Percentiles rank a stretch among this genome's conserved stretches.
phyloP scores from a whole-genome alignment of 2,888 invertebrate species.

The Mesodorylaimus sp. region DNA sequence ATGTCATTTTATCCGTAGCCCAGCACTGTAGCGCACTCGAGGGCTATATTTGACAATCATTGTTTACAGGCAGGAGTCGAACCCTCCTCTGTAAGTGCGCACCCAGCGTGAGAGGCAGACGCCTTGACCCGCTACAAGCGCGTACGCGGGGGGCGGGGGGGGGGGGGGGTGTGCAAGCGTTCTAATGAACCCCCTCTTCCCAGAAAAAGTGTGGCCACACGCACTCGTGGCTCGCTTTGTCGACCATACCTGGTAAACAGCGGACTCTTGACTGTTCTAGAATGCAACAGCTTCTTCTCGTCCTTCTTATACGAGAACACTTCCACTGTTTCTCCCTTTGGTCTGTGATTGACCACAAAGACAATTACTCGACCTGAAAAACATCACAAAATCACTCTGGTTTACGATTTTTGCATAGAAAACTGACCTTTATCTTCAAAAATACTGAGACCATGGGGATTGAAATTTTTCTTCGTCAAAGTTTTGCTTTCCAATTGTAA shows the following conservation, averaged over 20 bases:
- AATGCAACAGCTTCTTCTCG: constrained; percentile 5
- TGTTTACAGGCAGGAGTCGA: no score
- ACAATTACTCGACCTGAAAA: constrained; percentile 3
- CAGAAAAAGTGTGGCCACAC: no score
- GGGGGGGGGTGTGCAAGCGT: no score
- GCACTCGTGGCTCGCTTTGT: no score
- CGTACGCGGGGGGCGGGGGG: no score
- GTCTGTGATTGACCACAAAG: constrained; percentile 10
- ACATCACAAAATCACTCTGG: background rate
- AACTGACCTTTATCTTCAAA: constrained; percentile 1
- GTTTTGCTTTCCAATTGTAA: background rate
- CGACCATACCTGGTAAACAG: constrained; percentile 4
- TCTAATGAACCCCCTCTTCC: no score
- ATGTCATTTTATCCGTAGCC: no score
- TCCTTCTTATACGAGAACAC: constrained; percentile 8
- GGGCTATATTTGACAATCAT: no score
- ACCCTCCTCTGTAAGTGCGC: no score
- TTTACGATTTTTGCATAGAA: background rate
- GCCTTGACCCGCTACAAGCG: no score
- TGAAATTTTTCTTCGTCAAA: constrained; percentile 9
- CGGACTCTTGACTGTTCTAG: constrained; percentile 8
- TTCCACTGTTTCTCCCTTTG: constrained; percentile 10
- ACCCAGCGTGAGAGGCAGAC: no score
- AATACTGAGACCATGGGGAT: constrained; percentile 11
- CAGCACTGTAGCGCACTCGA: no score